Base-by-base conservation (phyloP, 2,888 invertebrate species). In the Priocnemis perturbator region DNA sequence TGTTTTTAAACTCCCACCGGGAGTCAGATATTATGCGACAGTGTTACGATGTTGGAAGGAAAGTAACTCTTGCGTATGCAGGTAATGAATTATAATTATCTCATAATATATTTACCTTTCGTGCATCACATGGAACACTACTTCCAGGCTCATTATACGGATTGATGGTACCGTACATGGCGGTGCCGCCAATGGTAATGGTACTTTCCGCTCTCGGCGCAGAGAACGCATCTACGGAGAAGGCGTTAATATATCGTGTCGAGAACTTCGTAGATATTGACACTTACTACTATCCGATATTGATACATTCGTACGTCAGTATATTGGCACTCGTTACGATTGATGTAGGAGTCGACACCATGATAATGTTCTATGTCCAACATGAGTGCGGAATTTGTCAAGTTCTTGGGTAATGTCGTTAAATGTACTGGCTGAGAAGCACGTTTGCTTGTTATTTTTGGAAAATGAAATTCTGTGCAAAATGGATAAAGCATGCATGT, bases 371-470 rank as follows among this genome's bases (percentile, higher is more conserved):
- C 3, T 73, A 71, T 23, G 52, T 78, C 2, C 66, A 69, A 14
- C 78, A 78, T 21, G 79, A 64, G 11, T 74, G 77, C 5, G 74
- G 68, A 19, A 65, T 78, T 30, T 78, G 78, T 45, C 69, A 76
- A 19, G 69, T 78, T 55, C 47, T 78, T 5, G 78, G 79, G 78
- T 78, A 78, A 74, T 44, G 20, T 7, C 48, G 4, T 17, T 37
- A 37, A 14, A 26, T 26, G 5, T 5, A 9, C 15, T 47, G n/a
- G n/a, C n/a, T n/a, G n/a, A n/a, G n/a, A n/a, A n/a, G n/a, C n/a
- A n/a, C n/a, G n/a, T n/a, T n/a, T n/a, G n/a, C n/a, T n/a, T n/a
- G n/a, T n/a, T n/a, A n/a, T n/a, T n/a, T n/a, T n/a, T n/a, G n/a
- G n/a, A n/a, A n/a, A n/a, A n/a, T n/a, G n/a, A n/a, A n/a, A n/a